Evolutionary conservation across 2,797 vertebrate species (phyloP), one percentile per base, ranked within the genome.

Genomic region (Phoeniculus purpureus): DNA sequence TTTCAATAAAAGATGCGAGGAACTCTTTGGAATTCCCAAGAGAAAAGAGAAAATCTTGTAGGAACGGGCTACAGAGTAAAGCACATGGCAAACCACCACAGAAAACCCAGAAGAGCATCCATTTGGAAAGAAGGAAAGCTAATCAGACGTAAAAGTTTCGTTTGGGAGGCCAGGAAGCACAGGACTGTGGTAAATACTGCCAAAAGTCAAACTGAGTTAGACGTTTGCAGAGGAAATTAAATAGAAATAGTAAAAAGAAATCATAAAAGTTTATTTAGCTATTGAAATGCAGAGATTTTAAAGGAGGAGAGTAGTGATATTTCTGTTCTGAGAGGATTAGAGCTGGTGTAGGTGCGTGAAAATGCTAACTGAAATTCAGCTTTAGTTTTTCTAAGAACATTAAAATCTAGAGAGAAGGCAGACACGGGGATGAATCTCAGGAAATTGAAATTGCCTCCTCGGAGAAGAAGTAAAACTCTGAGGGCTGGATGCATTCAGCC

Each of bases 171-270:
- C 78, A 94, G 86, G 22, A 92, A 86, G 60, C 31, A 76, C 6
- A 79, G 16, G 7, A 4, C 22, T 67, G 37, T 16, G 7, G 5
- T 81, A 88, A 92, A 80, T 8, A 65, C 37, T 81, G 90, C 93
- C 94, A 93, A 64, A 92, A 91, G 47, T 93, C 78, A 81, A 90
- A 84, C 13, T 0, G 9, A 79, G 54, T 71, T 86, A 67, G 65
- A 76, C 52, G 34, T 77, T 86, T 84, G 60, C 47, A 81, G 61
- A 90, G 90, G 90, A 94, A 96, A 94, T 94, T 71, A 88, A 96
- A 88, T 23, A 86, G 58, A 67, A 89, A 92, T 80, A 94, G 71
- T 47, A 83, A 89, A 90, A 91, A 71, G 81, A 91, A 95, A 79
- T 66, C 0, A 1, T 83, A 85, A 83, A 87, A 92, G 40, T 62